Evolutionary conservation across 2,797 vertebrate genomes (phyloP).

Genomic region (Delichon dasypus): DNA sequence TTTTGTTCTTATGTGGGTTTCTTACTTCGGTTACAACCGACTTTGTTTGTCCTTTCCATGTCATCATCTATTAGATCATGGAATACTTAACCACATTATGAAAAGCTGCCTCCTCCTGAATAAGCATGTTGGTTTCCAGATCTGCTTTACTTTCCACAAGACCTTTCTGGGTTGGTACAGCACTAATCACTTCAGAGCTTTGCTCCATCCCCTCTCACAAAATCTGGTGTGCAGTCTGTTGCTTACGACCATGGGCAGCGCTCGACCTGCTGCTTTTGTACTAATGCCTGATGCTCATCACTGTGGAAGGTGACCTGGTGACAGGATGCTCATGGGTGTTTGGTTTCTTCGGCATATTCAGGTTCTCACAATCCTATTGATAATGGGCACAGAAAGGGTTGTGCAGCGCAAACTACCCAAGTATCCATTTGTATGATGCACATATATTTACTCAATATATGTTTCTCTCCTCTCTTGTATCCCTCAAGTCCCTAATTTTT

Average conservation of each 20-base stretch:
- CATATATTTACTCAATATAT: background rate
- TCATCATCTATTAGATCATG: background rate
- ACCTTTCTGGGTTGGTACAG: background rate
- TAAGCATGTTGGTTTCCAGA: background rate
- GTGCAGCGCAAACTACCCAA: rapidly evolving
- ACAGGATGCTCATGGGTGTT: background rate
- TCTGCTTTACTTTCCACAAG: background rate
- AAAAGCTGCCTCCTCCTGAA: background rate
- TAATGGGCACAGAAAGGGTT: background rate
- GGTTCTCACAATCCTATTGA: rapidly evolving
- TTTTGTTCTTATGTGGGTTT: background rate
- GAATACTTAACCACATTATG: background rate
- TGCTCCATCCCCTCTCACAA: background rate
- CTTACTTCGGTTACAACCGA: background rate
- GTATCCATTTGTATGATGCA: background rate
- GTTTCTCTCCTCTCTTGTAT: background rate
- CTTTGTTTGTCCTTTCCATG: background rate
- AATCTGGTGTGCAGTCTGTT: background rate
- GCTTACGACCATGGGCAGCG: background rate
- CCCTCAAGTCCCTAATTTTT: background rate
- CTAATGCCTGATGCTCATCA: background rate
- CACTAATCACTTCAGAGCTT: background rate
- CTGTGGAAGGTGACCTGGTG: background rate
- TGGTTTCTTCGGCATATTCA: background rate
- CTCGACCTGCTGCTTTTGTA: background rate